Evolutionary conservation across 1,140 invertebrate genomes (phyloP).

Genomic region (Odontomachus brunneus): DNA sequence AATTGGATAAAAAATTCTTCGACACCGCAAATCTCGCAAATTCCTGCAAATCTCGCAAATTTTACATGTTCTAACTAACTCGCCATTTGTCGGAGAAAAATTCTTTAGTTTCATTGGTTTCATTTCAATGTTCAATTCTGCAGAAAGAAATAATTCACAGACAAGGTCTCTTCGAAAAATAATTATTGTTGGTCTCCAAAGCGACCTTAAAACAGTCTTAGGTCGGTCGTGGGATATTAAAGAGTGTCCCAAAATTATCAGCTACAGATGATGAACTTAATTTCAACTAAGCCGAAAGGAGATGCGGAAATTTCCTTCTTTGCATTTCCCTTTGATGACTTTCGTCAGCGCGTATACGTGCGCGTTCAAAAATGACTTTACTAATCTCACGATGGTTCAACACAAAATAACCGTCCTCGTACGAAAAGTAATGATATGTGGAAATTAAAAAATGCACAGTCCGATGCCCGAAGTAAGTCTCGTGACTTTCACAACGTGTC

Average conservation of each 20-base stretch:
- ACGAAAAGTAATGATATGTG: constrained; percentile 17
- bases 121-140: neutral
- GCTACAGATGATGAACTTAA: neutral
- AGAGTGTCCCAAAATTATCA: neutral
- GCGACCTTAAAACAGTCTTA: too few species aligned
- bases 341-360: neutral
- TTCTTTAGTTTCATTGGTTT: neutral
- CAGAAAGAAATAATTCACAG: neutral
- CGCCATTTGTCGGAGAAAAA: neutral
- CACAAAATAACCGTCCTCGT: neutral
- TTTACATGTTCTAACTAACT: too few species aligned
- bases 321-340: neutral
- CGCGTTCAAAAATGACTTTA: neutral
- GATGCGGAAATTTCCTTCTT: neutral
- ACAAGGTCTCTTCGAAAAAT: too few species aligned
- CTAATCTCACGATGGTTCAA: neutral
- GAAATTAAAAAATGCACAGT: constrained; percentile 34
- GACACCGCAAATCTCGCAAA: too few species aligned
- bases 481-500: neutral
- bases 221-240: too few species aligned
- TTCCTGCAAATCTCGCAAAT: neutral
- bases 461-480: constrained; percentile 15
- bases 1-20: too few species aligned
- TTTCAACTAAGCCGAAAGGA: neutral
- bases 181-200: neutral